These are phyloP conservation scores for Saccostrea glomerata DNA, from an alignment of 1,140 invertebrate genomes.

Conservation along the genomic window DNA sequence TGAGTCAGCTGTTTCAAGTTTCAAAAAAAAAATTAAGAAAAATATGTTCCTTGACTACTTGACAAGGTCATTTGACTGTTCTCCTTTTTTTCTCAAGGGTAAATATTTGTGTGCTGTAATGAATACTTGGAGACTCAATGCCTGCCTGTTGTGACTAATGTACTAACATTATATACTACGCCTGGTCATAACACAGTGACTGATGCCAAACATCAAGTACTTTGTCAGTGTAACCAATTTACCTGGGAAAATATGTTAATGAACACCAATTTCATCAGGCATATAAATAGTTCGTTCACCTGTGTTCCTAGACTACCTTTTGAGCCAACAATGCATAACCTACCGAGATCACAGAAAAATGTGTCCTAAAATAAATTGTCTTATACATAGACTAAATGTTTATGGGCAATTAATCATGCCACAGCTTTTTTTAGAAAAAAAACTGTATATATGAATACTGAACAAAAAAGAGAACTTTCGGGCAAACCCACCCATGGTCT, in stretches of 20 bases:
- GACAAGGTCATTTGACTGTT: conserved; percentile 27
- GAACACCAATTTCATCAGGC: conserved; percentile 12
- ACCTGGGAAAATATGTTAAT: not conserved
- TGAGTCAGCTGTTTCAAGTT: not conserved
- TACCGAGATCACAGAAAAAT: not conserved
- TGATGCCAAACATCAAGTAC: conserved; percentile 27
- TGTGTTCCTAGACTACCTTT: not conserved
- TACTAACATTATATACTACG: not conserved
- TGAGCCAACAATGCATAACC: conserved; percentile 21
- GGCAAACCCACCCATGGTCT: not conserved
- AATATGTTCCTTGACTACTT: not conserved
- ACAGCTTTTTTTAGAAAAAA: not conserved
- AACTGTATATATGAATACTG: not conserved
- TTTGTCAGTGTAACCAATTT: conserved; percentile 10
- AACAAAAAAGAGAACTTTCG: not conserved
- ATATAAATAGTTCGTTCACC: conserved; percentile 19
- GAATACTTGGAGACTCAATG: not conserved
- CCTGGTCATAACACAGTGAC: conserved; percentile 16
- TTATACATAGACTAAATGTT: not conserved
- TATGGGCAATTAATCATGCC: not conserved
- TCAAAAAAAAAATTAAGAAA: not conserved
- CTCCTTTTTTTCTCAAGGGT: conserved; percentile 20
- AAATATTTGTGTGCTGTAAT: conserved; percentile 21
- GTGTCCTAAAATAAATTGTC: conserved; percentile 6
- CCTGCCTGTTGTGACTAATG: not conserved